Base-by-base conservation (phyloP, 2,797 vertebrate species). In the Netta rufina region DNA sequence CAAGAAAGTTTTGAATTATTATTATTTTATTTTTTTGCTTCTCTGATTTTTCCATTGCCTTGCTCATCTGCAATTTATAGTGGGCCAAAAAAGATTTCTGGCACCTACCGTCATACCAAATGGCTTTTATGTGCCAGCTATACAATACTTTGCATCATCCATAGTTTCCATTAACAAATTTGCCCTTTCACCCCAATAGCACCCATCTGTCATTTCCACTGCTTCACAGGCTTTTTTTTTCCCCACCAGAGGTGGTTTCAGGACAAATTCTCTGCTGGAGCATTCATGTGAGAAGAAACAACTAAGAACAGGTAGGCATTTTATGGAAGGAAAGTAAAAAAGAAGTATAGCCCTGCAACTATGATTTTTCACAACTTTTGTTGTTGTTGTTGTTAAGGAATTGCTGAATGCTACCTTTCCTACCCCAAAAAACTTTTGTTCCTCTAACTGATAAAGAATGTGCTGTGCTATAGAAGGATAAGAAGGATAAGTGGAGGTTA, bases 191-290 rank as follows among this genome's bases (percentile, higher is more conserved):
- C 66, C 79, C 80, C 73, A 83, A 60, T 18, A 89, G 79, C 36
- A 86, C 79, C 38, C 17, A 76, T 86, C 51, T 67, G 51, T 84
- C 74, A 88, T 70, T 92, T 73, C 54, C 76, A 92, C 53, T 79
- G 43, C 43, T 87, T 88, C 70, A 92, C 83, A 95, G 51, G 51
- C 57, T 84, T 81, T 79, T 91, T 76, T 87, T 36, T 36, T 36
- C 39, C 17, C 18, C 64, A 60, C 58, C 56, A 90, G 79, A 94
- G 43, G 28, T 78, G 47, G 77, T 95, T 95, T 94, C 64, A 79
- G 80, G 80, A 64, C 66, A 94, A 82, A 71, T 66, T 84, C 54
- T 91, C 88, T 79, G 53, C 60, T 49, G 76, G 6, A 81, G 28
- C 30, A 54, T 32, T 66, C 83, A 19, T 19, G 20, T 9, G 10